A percentile compares a stretch with the other conserved stretches of the same genome.
Evolutionary conservation across 1,140 invertebrate species (phyloP).

Genomic region (Drosophila nebulosa): DNA sequence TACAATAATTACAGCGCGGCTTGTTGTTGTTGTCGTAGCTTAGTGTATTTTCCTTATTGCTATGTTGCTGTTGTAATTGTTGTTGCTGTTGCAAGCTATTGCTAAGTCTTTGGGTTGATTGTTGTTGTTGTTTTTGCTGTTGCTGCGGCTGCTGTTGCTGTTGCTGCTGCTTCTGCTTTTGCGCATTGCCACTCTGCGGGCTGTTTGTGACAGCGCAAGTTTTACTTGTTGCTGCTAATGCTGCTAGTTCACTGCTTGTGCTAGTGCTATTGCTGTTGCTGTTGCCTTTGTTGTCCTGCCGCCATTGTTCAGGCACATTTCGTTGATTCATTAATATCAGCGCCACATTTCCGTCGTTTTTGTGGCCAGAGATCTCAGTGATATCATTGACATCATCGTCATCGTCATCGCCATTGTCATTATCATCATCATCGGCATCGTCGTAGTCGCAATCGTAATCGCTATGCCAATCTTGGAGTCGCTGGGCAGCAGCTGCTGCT

Average conservation of each 20-base stretch:
- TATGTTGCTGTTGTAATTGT: slow-evolving; percentile 57
- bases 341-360: slow-evolving; percentile 71
- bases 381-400: slow-evolving; percentile 56
- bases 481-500: slow-evolving; percentile 20
- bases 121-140: slow-evolving; percentile 47
- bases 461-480: slow-evolving; percentile 54
- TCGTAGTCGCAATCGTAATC: slow-evolving; percentile 54
- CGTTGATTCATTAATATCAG: slow-evolving; percentile 78
- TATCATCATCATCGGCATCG: slow-evolving; percentile 28
- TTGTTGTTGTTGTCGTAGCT: slow-evolving; percentile 56
- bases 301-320: slow-evolving; percentile 73
- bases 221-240: slow-evolving; percentile 52
- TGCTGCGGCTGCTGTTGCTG: slow-evolving; percentile 19
- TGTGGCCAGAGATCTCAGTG: slow-evolving; percentile 27
- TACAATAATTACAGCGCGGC: slow-evolving; percentile 76
- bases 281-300: slow-evolving; percentile 75
- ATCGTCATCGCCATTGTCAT: slow-evolving; percentile 42
- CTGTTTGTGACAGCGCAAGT: slow-evolving; percentile 72
- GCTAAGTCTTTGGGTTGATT: slow-evolving; percentile 80
- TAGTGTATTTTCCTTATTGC: slow-evolving; percentile 77
- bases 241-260: slow-evolving; percentile 45
- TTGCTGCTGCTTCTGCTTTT: slow-evolving; percentile 29
- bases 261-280: slow-evolving; percentile 41
- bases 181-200: slow-evolving; percentile 72
- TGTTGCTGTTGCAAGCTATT: slow-evolving; percentile 70